A percentile compares a stretch with the other conserved stretches of the same genome.
These are phyloP conservation scores for Rhynchotus rufescens DNA, from an alignment of 2,797 vertebrate genomes.

Conservation along the genomic window DNA sequence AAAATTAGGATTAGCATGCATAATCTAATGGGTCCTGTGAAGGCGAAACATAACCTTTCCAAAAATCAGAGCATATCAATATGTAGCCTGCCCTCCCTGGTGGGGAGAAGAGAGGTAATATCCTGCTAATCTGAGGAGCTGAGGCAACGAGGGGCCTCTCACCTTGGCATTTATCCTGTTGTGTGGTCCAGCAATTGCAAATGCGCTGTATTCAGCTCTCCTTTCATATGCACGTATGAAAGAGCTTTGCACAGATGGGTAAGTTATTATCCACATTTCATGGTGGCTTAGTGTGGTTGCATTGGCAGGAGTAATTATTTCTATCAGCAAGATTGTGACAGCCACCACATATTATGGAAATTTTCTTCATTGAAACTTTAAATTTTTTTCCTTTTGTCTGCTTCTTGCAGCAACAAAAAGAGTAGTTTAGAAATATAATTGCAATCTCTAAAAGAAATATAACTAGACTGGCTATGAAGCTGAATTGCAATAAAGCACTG, in stretches of 20 bases:
- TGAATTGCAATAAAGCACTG: not conserved
- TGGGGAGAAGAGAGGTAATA: not conserved
- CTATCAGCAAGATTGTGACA: constrained; percentile 73
- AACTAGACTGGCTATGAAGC: constrained; percentile 12
- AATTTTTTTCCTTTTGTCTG: not conserved
- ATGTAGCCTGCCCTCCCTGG: not conserved
- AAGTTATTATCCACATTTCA: constrained; percentile 28
- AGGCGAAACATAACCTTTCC: not conserved
- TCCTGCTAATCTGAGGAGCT: not conserved
- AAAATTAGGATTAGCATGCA: not conserved
- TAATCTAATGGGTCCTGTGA: not conserved
- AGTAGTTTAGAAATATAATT: constrained; percentile 49
- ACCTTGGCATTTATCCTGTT: not conserved
- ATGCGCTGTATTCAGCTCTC: not conserved
- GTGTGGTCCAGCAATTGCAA: not conserved
- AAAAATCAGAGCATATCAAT: not conserved
- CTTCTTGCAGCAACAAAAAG: constrained; percentile 35
- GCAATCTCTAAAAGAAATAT: constrained; percentile 45
- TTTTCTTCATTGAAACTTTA: constrained; percentile 41
- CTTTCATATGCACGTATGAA: not conserved
- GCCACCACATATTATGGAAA: constrained; percentile 63
- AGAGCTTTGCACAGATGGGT: constrained; percentile 33
- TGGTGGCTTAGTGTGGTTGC: constrained; percentile 26
- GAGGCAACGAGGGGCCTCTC: not conserved
- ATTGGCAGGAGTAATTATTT: constrained; percentile 60